Evolutionary conservation across 2,888 invertebrate genomes (phyloP), one percentile per base, ranked within the genome.

Genomic region (Autographa gamma): DNA sequence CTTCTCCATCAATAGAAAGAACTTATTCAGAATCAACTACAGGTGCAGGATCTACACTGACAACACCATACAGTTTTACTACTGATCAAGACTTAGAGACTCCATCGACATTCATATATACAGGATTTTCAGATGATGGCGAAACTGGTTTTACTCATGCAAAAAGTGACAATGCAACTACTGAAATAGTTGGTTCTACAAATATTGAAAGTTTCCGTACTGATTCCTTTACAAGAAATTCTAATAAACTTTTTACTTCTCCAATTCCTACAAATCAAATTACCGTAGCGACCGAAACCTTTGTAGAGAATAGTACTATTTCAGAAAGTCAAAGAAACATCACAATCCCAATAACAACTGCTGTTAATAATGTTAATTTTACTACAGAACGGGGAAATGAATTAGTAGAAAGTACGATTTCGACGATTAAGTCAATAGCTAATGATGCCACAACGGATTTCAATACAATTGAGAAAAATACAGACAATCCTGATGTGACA

Each of bases 1-100:
- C 52, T 41, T 54, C 61, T 32, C 5, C 31, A 0, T 66, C 66
- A 60, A 61, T 65, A 54, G 69, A 73, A 61, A 73, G 18, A 62
- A 32, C 54, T 58, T 43, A 34, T 41, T 54, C 38, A 13, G 16
- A 58, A 65, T 48, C 48, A 7, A 66, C 62, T 38, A 59, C 14
- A 9, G 7, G 54, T 7, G 25, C 65, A 66, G 63, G 61, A 60
- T 34, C 48, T 41, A 43, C 41, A 14, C 25, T 38, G 8, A 75
- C 80, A n/a, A 56, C 32, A 0, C 43, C 64, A 63, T 41, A 38
- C 59, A 59, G 14, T 13, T 25, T 2, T 25, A n/a, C 25, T 2
- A 16, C 6, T 25, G 41, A 38, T 38, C 38, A 38, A 38, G 38
- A 43, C 25, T 16, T 41, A 14, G 16, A 60, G 48, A 25, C 19